These are phyloP conservation scores for Epizoanthus ramosus DNA, from an alignment of 92 coral and sea anemone genomes.

Conservation along the genomic window DNA sequence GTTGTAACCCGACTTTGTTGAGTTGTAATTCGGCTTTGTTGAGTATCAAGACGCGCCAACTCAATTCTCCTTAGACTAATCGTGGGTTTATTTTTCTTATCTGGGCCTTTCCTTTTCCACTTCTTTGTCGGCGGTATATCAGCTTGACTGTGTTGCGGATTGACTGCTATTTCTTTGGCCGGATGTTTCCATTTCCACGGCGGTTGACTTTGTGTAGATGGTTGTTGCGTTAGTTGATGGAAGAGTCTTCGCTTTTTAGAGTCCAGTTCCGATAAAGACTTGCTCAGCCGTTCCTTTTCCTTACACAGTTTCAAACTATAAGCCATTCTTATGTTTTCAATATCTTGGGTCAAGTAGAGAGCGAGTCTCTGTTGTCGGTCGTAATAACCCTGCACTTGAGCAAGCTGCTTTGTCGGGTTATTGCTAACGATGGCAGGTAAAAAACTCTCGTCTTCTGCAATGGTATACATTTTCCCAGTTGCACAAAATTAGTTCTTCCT, in stretches of 20 bases:
- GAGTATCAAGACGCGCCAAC: conserved; percentile 19
- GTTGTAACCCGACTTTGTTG: conserved; percentile 24
- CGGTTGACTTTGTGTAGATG: conserved; percentile 33
- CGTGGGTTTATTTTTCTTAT: not conserved
- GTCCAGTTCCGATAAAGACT: conserved; percentile 95
- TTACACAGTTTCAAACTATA: conserved; percentile 69
- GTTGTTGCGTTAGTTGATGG: conserved; percentile 73
- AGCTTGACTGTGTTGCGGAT: conserved; percentile 6
- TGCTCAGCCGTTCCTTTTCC: conserved; percentile 80
- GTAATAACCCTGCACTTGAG: conserved; percentile 73
- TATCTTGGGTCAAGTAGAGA: conserved; percentile 66
- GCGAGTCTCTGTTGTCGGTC: conserved; percentile 70
- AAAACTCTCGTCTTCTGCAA: conserved; percentile 86
- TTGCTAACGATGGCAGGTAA: conserved; percentile 70
- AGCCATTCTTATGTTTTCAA: conserved; percentile 82
- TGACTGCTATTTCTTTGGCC: conserved; percentile 15
- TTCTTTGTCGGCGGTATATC: not conserved
- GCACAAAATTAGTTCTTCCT: not conserved
- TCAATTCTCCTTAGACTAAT: conserved; percentile 1
- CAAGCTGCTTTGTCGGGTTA: conserved; percentile 80
- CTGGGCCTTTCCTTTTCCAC: conserved; percentile 14
- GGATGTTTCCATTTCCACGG: conserved; percentile 19
- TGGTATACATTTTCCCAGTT: conserved; percentile 47
- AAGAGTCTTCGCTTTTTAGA: conserved; percentile 81
- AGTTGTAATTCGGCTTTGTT: conserved; percentile 25